Conservation (phyloP, 2,797 vertebrate genomes). For the Thamnophis elegans region DNA sequence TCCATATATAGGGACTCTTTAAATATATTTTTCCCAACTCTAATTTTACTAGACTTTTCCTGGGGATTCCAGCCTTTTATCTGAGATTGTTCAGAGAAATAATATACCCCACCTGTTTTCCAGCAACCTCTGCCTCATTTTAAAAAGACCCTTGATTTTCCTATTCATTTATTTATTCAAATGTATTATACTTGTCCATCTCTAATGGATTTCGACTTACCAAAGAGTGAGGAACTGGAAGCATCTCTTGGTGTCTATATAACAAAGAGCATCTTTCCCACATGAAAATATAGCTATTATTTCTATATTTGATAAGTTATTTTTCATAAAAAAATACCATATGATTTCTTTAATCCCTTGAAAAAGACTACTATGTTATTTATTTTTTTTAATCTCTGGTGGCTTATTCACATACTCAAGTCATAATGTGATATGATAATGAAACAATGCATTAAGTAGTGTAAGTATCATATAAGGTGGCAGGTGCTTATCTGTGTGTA, state of each 20-base stretch:
- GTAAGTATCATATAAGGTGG: background rate
- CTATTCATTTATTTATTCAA: background rate
- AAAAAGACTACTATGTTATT: background rate
- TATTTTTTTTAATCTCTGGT: background rate
- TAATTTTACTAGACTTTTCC: background rate
- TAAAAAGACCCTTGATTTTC: background rate
- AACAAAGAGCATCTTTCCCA: background rate
- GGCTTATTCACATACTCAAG: background rate
- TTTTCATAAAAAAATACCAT: background rate
- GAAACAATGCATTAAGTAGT: background rate
- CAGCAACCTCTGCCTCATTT: background rate
- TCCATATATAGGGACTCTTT: background rate
- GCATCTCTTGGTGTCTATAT: background rate
- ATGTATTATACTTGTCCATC: background rate
- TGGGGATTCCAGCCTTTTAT: background rate
- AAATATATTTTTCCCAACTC: background rate
- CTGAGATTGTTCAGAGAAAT: background rate
- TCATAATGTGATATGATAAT: background rate
- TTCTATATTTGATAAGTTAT: background rate
- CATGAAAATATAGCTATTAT: background rate
- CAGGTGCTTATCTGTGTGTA: background rate
- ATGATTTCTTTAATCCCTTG: background rate
- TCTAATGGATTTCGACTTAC: background rate
- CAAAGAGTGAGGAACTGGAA: background rate
- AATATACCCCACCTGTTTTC: background rate